These are phyloP conservation scores for Zygothrica quintamaculata DNA, from an alignment of 2,888 invertebrate species.

Conservation along the genomic window DNA sequence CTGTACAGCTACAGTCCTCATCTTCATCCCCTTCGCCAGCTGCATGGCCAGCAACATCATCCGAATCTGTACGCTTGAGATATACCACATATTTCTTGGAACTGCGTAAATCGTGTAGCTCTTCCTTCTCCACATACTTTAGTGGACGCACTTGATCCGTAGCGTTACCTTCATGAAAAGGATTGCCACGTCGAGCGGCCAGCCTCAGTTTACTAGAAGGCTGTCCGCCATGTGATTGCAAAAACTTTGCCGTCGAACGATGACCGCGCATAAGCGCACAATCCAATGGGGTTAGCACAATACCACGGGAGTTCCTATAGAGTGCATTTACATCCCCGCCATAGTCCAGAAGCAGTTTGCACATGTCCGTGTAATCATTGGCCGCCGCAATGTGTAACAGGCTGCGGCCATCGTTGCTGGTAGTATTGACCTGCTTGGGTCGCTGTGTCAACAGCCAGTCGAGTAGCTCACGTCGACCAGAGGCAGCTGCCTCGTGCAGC, in stretches of 20 bases:
- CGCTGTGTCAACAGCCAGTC: constrained; percentile 94
- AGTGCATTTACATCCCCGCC: constrained; percentile 94
- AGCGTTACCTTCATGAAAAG: constrained; percentile 78
- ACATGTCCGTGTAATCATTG: constrained; percentile 96
- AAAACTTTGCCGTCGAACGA: constrained; percentile 95
- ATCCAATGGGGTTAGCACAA: constrained; percentile 95
- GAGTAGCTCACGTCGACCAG: constrained; percentile 94
- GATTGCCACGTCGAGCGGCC: constrained; percentile 82
- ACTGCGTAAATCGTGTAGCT: constrained; percentile 79
- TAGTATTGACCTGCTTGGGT: constrained; percentile 93
- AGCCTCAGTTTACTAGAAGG: constrained; percentile 89
- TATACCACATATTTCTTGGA: constrained; percentile 83
- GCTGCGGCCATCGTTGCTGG: constrained; percentile 96
- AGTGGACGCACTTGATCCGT: constrained; percentile 82
- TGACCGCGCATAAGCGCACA: constrained; percentile 94
- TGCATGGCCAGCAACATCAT: constrained; percentile 50
- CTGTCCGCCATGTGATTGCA: constrained; percentile 95
- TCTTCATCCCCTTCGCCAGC: constrained; percentile 24
- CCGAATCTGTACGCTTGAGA: constrained; percentile 82
- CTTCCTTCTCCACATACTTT: constrained; percentile 83
- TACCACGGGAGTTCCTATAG: constrained; percentile 92
- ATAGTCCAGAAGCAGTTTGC: constrained; percentile 93
- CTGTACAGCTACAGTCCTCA: constrained; percentile 79
- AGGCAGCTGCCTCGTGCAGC: constrained; percentile 97
- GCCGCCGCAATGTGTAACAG: constrained; percentile 97